Evolutionary conservation across 2,113 vertebrate genomes (phyloP).

Genomic region (Benitochromis conjunctus): DNA sequence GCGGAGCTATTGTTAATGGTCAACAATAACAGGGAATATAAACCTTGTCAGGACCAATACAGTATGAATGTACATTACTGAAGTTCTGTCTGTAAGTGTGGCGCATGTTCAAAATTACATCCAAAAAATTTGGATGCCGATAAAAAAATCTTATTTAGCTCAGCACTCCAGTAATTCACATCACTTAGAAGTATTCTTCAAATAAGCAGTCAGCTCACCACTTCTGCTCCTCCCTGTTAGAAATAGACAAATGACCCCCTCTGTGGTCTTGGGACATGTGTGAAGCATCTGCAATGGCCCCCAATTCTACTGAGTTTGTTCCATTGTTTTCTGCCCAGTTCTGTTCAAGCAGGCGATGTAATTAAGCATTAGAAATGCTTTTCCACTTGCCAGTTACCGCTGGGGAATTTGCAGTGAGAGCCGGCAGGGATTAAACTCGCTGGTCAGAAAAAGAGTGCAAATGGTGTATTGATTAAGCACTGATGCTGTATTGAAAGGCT

Average conservation of each 20-base stretch:
- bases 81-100: not conserved
- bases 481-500: constrained; percentile 39
- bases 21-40: not conserved
- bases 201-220: not conserved
- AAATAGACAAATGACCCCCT: not conserved
- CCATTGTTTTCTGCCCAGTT: not conserved
- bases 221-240: not conserved
- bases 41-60: not conserved
- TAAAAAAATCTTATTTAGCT: not conserved
- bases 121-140: not conserved
- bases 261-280: not conserved
- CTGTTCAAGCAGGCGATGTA: not conserved
- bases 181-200: not conserved
- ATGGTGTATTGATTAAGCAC: constrained; percentile 39
- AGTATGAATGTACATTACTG: not conserved
- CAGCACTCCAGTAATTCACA: not conserved
- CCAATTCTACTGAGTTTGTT: not conserved
- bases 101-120: not conserved
- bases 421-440: constrained; percentile 11
- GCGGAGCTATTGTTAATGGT: not conserved
- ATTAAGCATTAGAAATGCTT: constrained; percentile 23
- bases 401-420: constrained; percentile 7
- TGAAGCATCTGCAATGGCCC: not conserved
- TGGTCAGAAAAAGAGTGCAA: constrained; percentile 10
- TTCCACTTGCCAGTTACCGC: not conserved